A percentile compares a stretch with the other conserved stretches of the same genome.
Conservation (phyloP, 2,888 invertebrate species). For the Callinectes sapidus region DNA sequence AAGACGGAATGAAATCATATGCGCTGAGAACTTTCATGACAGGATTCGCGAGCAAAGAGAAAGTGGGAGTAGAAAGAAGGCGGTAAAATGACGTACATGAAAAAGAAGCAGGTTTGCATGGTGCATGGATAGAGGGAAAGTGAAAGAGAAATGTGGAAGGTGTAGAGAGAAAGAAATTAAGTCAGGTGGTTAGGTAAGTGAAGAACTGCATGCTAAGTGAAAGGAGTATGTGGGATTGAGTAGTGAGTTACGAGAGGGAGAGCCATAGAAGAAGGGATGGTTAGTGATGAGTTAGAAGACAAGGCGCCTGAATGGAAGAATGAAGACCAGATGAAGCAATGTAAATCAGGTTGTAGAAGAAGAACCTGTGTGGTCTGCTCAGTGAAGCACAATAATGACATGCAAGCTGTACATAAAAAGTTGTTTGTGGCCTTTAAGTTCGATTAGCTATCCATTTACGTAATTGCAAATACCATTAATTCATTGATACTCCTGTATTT, state of each 20-base stretch:
- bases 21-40: neutral
- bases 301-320: neutral
- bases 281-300: neutral
- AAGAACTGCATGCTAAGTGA: neutral
- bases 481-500: neutral
- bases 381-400: slow-evolving; percentile 19
- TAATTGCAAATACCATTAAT: neutral
- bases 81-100: neutral
- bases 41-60: neutral
- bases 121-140: neutral
- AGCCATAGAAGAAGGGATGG: neutral
- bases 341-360: neutral
- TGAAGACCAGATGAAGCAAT: neutral
- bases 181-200: neutral
- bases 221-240: neutral
- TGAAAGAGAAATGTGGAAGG: neutral
- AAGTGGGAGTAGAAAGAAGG: neutral
- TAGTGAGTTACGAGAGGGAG: neutral
- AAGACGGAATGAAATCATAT: neutral
- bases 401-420: neutral
- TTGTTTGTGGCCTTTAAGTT: neutral
- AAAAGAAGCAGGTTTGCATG: neutral
- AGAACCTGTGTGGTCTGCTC: neutral
- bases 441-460: neutral
- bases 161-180: neutral